Base-by-base conservation (phyloP, 2,113 vertebrate species). In the Cairina moschata region DNA sequence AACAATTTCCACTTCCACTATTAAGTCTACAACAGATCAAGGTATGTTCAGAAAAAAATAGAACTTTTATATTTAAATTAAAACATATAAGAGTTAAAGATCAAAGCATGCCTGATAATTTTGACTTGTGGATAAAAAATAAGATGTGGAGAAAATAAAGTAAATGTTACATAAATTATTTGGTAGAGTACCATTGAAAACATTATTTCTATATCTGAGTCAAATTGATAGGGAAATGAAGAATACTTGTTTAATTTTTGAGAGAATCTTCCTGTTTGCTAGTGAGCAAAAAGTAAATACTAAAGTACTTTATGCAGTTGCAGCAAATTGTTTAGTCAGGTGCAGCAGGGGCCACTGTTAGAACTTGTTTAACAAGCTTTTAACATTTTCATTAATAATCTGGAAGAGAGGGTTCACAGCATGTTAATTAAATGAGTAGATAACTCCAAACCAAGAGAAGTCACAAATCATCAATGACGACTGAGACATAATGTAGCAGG, bases 301-400 rank as follows among this genome's bases (percentile, higher is more conserved):
- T 36, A 14, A 71, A 71, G 52, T 46, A 86, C 81, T 86, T 65
- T 31, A 78, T 52, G 34, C 13, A 88, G 44, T 32, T 92, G 44
- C 15, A 93, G 38, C 32, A 86, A 58, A 23, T 66, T 79, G 54
- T 93, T 93, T 69, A 86, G 60, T 78, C 26, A 88, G 60, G 36
- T 86, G 83, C 65, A 93, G 65, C 23, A 91, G 73, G 13, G 20
- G 72, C 38, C 32, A 38, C 28, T 90, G 62, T 78, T 78, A 81
- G 38, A 34, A 71, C 48, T 88, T 88, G 34, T 76, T 90, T 86
- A 86, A 88, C 52, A 93, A 84, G 38, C 62, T 79, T 62, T 84
- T 88, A 95, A 86, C 23, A 68, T 86, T 93, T 84, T 84, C 34
- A 32, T 84, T 91, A 91, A 78, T 88, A 93, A 94, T 65, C 52